Conservation (phyloP, 2,888 invertebrate species). For the Cataglyphis albicans region DNA sequence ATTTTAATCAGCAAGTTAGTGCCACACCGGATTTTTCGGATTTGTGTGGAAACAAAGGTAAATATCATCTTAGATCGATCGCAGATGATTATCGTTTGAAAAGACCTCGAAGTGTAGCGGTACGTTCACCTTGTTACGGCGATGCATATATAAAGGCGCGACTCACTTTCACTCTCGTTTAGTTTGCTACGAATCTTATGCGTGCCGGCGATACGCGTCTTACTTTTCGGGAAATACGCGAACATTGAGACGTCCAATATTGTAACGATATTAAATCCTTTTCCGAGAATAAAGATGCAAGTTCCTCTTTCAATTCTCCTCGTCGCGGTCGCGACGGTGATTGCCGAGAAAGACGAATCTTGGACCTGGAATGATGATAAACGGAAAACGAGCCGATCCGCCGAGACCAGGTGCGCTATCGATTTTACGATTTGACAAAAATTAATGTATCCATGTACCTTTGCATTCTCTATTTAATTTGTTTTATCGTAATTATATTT, state of each 20-base stretch:
- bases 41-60: slow-evolving; percentile 1
- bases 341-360: slow-evolving; percentile 82
- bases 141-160: slow-evolving; percentile 77
- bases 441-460: neutral
- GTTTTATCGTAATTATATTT: neutral
- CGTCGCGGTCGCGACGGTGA: slow-evolving; percentile 56
- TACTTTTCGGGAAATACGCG: neutral
- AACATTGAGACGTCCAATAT: neutral
- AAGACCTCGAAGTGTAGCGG: slow-evolving; percentile 70
- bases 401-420: slow-evolving; percentile 67
- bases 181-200: slow-evolving; percentile 69
- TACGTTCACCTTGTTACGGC: slow-evolving; percentile 71
- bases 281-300: slow-evolving; percentile 46
- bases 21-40: neutral
- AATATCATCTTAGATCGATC: slow-evolving; percentile 3
- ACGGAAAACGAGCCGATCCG: slow-evolving; percentile 55
- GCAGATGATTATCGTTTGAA: slow-evolving; percentile 56
- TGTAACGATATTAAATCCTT: neutral
- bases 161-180: slow-evolving; percentile 80
- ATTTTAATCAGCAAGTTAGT: neutral
- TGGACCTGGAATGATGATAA: slow-evolving; percentile 86
- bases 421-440: neutral
- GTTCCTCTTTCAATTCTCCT: slow-evolving; percentile 16
- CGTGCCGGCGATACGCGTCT: slow-evolving; percentile 22
- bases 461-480: neutral